Base-by-base conservation (phyloP, 2,113 vertebrate species). In the Hiodon tergisus region DNA sequence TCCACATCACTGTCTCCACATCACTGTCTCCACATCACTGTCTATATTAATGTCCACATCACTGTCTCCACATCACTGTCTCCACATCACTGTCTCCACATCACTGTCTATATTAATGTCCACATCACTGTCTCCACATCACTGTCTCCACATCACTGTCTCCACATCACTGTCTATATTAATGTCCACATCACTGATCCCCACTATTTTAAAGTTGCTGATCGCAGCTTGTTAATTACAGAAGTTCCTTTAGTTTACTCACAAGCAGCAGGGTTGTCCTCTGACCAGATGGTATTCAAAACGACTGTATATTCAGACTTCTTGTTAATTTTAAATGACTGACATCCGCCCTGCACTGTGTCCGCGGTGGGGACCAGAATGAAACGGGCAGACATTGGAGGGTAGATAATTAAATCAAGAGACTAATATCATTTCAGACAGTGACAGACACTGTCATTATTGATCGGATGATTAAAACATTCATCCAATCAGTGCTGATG, bases 401-500 rank as follows among this genome's bases (percentile, higher is more conserved):
- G 79, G 81, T 52, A 16, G 71, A 77, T 77, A 79, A 85, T 79
- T 77, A 85, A 82, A 82, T 86, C 79, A 83, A 75, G 48, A 53
- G 47, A 48, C 57, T 14, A 59, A 51, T 76, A 75, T 65, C 82
- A 85, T 80, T 3, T 84, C 81, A 72, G 72, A 72, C 55, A 63
- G 54, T 54, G 71, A 69, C 72, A 55, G 57, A 50, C 52, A 55
- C 70, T 82, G 82, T 82, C 54, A 47, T 65, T 87, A 91, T 90
- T 82, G 87, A 88, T 87, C 75, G 68, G 72, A 63, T 73, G 79
- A 81, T 82, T 73, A 76, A 14, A 60, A 0, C 7, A 87, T 81
- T 78, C 77, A 86, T 81, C 55, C 69, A 66, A 69, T 80, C 62
- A 16, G 78, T 70, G 74, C 9, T 87, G 86, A 88, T 85, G 77